Base-by-base conservation (phyloP, 2,888 invertebrate species). In the Willowsia nigromaculata region DNA sequence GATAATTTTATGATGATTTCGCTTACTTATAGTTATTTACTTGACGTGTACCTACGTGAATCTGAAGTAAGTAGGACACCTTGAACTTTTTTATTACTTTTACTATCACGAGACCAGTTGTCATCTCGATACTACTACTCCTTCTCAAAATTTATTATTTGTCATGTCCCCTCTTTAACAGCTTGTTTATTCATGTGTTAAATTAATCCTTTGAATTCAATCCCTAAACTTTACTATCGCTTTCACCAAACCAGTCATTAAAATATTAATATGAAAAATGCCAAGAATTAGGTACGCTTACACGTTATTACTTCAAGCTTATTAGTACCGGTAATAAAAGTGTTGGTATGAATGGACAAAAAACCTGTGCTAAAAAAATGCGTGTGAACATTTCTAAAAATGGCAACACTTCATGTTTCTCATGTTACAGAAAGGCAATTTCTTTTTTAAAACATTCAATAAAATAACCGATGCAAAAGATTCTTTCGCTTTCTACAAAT, bases 81-180 rank as follows among this genome's bases (percentile, higher is more conserved):
- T 59, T 59, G 59, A 59, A 59, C 59, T 59, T 59, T 59, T 59
- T 59, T 59, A 59, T 59, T 59, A n/a, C 27, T 27, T 6, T n/a
- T 25, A 59, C 27, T 5, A 27, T 27, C 25, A 1, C 59, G 13
- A 27, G 27, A 9, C 53, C 3, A 6, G 1, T 53, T 53, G 15
- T 53, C 18, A 6, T 53, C 18, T 53, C 53, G 6, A 4, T 53
- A 53, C 18, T 53, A 6, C n/a, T n/a, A n/a, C 53, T n/a, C 37
- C 37, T 37, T 9, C 37, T 0, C 18, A n/a, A 53, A 18, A 1
- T n/a, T 6, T 6, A 50, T 3, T 18, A 53, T n/a, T n/a, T n/a
- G 1, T 2, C 53, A 18, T 53, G 1, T 18, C 15, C 53, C 1
- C 1, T 53, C 18, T 53, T 18, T n/a, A 53, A 53, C 1, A 53